These are phyloP conservation scores for Rambutsinella grinnellia DNA, from an alignment of 2,888 invertebrate genomes.

Conservation along the genomic window DNA sequence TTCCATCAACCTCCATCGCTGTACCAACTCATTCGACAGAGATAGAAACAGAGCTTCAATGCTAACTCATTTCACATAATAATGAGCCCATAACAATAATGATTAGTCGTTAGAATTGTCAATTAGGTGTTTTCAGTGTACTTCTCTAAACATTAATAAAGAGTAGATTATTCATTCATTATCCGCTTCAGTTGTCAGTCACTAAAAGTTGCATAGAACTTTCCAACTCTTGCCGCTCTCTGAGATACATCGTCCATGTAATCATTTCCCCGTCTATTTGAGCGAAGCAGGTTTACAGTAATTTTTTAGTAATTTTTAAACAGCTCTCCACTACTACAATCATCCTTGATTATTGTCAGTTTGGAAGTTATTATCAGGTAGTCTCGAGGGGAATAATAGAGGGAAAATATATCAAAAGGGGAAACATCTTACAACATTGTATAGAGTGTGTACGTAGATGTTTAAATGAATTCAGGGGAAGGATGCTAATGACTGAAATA, in stretches of 20 bases:
- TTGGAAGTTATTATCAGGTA: constrained; percentile 37
- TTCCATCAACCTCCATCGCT: too few species aligned
- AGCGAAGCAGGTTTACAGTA: neutral
- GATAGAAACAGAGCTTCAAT: neutral
- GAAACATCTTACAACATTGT: too few species aligned
- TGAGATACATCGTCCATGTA: too few species aligned
- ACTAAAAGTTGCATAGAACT: neutral
- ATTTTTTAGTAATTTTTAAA: constrained; percentile 16
- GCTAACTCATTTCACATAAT: constrained; percentile 46
- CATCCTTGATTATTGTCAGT: constrained; percentile 28
- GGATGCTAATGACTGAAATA: constrained; percentile 42
- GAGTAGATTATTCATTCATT: constrained; percentile 42
- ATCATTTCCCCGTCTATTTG: neutral
- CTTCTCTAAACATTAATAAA: constrained; percentile 25
- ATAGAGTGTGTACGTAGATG: too few species aligned
- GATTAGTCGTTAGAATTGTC: constrained; percentile 47
- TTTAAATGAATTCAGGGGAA: constrained; percentile 27
- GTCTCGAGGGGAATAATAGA: constrained; percentile 2
- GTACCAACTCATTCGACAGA: neutral
- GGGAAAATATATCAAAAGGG: neutral
- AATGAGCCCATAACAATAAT: constrained; percentile 48
- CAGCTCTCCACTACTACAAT: constrained; percentile 9
- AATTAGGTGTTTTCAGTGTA: constrained; percentile 39
- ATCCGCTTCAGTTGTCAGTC: constrained; percentile 28
- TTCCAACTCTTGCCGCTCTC: neutral